A percentile compares a stretch with the other conserved stretches of the same genome.
Conservation (phyloP, 2,797 vertebrate genomes). For the Thamnophis elegans region DNA sequence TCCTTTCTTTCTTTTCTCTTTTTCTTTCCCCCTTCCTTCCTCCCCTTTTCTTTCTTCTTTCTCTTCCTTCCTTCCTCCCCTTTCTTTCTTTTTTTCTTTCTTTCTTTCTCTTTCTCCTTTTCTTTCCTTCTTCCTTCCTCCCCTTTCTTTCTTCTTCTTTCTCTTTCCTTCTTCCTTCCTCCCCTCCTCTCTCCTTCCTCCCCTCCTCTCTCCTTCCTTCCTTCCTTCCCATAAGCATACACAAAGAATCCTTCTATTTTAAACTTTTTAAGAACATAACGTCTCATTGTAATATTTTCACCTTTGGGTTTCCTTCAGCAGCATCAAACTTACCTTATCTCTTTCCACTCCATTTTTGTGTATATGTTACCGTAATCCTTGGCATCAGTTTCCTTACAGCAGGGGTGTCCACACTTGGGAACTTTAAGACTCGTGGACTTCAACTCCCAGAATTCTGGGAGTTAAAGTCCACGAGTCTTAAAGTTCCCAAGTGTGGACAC, state of each 20-base stretch:
- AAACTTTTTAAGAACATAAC: neutral
- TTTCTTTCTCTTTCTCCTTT: no score
- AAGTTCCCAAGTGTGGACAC: no score
- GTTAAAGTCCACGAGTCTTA: no score
- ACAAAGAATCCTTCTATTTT: neutral
- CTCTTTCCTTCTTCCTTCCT: no score
- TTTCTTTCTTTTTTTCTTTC: neutral
- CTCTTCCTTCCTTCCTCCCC: no score
- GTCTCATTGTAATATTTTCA: constrained; percentile 7
- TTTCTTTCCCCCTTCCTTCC: neutral
- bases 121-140: no score
- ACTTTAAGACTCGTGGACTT: no score
- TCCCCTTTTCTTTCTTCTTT: neutral
- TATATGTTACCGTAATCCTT: neutral
- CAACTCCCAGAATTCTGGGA: no score
- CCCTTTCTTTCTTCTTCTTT: accelerated
- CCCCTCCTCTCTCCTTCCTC: accelerated
- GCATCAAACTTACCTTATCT: constrained; percentile 13
- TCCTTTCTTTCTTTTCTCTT: accelerated
- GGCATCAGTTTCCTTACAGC: neutral
- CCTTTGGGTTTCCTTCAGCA: neutral
- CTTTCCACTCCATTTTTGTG: neutral
- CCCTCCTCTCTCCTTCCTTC: neutral
- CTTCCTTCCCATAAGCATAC: neutral
- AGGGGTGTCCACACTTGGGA: no score